These are phyloP conservation scores for Urocynchramus pylzowi DNA, from an alignment of 2,113 vertebrate species.

Conservation along the genomic window DNA sequence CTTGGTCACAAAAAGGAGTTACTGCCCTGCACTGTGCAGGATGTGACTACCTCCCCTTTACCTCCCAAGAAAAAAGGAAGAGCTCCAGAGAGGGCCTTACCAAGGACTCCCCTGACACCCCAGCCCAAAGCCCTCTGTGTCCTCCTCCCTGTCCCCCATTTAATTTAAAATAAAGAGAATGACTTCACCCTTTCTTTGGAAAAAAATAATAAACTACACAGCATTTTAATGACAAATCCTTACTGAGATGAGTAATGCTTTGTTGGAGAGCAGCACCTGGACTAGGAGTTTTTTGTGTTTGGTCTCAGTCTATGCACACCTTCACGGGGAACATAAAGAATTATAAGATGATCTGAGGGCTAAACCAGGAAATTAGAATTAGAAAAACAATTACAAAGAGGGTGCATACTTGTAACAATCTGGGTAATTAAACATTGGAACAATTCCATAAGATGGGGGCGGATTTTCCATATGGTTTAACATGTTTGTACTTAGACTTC, in stretches of 20 bases:
- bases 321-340: not conserved
- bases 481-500: slow-evolving; percentile 9
- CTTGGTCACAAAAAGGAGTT: not conserved
- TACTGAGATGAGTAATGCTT: not conserved
- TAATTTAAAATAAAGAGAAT: not conserved
- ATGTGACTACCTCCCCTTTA: not conserved
- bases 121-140: accelerated
- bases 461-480: slow-evolving; percentile 28
- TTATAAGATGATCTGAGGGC: not conserved
- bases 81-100: not conserved
- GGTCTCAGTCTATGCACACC: not conserved
- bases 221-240: not conserved
- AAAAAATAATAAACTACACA: not conserved
- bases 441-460: not conserved
- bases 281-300: not conserved
- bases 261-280: not conserved
- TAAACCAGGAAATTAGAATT: not conserved
- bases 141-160: not conserved
- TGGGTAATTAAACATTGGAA: slow-evolving; percentile 20
- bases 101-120: not conserved
- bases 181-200: not conserved
- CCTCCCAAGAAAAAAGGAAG: not conserved
- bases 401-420: not conserved
- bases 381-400: not conserved
- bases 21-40: not conserved